These are phyloP conservation scores for Paedocypris sp. DNA, from an alignment of 2,113 vertebrate species.

Conservation along the genomic window DNA sequence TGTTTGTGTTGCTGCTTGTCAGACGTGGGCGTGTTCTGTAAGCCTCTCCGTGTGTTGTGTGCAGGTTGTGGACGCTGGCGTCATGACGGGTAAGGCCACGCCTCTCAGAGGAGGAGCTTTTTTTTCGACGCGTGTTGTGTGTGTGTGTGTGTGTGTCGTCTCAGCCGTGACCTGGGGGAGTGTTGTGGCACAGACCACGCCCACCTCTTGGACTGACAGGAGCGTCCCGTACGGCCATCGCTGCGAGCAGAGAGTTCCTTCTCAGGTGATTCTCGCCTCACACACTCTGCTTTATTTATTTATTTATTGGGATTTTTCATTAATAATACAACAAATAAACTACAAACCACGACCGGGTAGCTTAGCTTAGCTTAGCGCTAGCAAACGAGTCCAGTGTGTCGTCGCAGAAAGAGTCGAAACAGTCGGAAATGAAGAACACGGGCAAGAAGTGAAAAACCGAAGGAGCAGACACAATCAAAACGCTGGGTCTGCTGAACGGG, in stretches of 20 bases:
- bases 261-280: slow-evolving; percentile 62
- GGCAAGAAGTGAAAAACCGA: no score
- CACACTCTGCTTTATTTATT: no score
- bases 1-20: slow-evolving; percentile 11
- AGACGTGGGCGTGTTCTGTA: background rate
- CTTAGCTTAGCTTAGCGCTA: no score
- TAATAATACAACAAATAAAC: no score
- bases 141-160: slow-evolving; percentile 35
- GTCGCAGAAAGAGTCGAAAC: no score
- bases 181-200: slow-evolving; percentile 74
- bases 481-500: no score
- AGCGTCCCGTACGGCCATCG: slow-evolving; percentile 67
- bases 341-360: no score
- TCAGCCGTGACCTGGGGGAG: slow-evolving; percentile 71
- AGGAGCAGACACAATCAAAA: no score
- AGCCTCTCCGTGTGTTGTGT: slow-evolving; percentile 32
- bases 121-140: slow-evolving; percentile 3
- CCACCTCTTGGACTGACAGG: slow-evolving; percentile 81
- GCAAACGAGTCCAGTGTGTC: no score
- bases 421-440: no score
- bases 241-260: slow-evolving; percentile 75
- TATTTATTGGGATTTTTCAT: no score
- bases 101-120: no score
- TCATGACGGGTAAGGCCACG: slow-evolving; percentile 68
- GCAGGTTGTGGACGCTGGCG: slow-evolving; percentile 73